Evolutionary conservation across 2,888 invertebrate species (phyloP), one percentile per base, ranked within the genome.

Genomic region (Athetis lepigone): DNA sequence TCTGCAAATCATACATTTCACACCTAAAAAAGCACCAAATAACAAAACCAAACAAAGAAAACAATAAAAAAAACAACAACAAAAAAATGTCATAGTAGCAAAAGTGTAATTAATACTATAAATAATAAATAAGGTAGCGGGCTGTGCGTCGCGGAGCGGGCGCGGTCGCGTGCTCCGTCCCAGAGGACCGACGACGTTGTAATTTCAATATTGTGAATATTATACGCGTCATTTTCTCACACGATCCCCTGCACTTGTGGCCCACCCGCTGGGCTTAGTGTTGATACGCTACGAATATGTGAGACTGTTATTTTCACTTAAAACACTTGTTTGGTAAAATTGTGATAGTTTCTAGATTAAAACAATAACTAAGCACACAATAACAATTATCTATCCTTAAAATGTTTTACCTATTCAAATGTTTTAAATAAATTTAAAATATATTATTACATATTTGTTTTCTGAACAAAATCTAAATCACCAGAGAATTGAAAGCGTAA

Each of bases 171-270:
- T 80, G 85, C 82, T 57, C 43, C 43, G 67, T 88, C 91, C 84
- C 90, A 45, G 29, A 89, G 88, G 90, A 84, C 69, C 52, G 63
- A 71, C 65, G 77, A 70, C 77, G 77, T 81, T 79, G 85, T 86
- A 84, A 88, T 88, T 88, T 85, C 90, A 87, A 90, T 91, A 89
- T 90, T 88, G 90, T 87, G 90, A 90, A 91, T 90, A 90, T 91
- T 90, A 90, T 87, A 84, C 90, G 85, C 85, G 87, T 85, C 87
- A 86, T 88, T 87, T 92, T 94, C 92, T 92, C 93, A 92, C 92
- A 90, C 83, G 81, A 81, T 73, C 77, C 79, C 79, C 82, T 79
- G 79, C 81, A 83, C 84, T 85, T 82, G 82, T 74, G 78, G 72
- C 68, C 77, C 79, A 69, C 87, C 88, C 80, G 81, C 78, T 70